Evolutionary conservation across 2,888 invertebrate species (phyloP), one percentile per base, ranked within the genome.

Genomic region (Zeuzera pyrina): DNA sequence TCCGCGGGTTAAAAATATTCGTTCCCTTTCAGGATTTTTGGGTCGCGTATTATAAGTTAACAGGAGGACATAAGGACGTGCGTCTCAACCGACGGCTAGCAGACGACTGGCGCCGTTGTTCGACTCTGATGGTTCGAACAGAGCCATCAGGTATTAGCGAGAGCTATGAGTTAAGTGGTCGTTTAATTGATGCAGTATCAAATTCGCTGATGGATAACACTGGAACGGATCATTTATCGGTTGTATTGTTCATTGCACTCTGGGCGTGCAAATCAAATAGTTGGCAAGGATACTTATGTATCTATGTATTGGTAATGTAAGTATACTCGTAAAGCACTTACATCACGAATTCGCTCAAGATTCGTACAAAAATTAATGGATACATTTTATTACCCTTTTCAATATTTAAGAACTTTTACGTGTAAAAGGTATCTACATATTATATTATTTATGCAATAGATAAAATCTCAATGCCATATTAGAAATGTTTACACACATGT

Each of bases 1-100:
- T 65, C 62, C 67, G 63, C 49, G 52, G 51, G 67, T 62, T 70
- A 71, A 71, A 73, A 71, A 73, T 76, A 70, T 49, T 36, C 47
- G 47, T 45, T 50, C 45, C 43, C 39, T 41, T 70, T 71, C 58
- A 52, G 53, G 64, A 54, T 53, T 50, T 56, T 55, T 63, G 66
- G 65, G 68, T 65, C 61, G 58, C 59, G 55, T 46, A 48, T 25
- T 25, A 12, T 12, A 25, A 8, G 45, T 43, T 41, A 39, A 42
- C 31, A 32, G 38, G 38, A 52, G 49, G 58, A 61, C 56, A 57
- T 38, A 58, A 69, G 68, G 69, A 60, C 78, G 77, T 67, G 68
- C 71, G 68, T 44, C 68, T 60, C 55, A 57, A 52, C 42, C 64
- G 53, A 52, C 70, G 60, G 54, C 53, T 58, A 57, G 58, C 49